Evolutionary conservation across 2,888 invertebrate genomes (phyloP).

Genomic region (Conops quadrifasciatus): DNA sequence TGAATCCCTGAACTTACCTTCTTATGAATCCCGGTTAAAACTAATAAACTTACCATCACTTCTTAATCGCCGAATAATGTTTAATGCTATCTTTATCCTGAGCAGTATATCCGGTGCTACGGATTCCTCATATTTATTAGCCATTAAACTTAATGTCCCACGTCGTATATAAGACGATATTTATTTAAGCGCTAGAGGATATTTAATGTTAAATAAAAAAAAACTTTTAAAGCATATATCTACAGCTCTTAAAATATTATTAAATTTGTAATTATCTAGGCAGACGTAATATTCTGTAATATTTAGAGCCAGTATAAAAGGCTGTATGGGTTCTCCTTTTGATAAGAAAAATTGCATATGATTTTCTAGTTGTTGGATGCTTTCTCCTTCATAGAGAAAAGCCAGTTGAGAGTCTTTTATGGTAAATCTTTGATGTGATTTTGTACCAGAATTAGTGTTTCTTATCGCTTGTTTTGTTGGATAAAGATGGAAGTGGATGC

Average conservation of each 20-base stretch:
- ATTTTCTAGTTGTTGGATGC: constrained; percentile 3
- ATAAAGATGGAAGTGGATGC: constrained; percentile 8
- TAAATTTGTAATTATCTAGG: constrained; percentile 5
- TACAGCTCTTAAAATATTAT: constrained; percentile 9
- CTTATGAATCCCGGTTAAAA: no score
- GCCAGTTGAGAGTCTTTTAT: constrained; percentile 8
- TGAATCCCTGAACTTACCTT: no score
- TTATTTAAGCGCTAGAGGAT: constrained; percentile 24
- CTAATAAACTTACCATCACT: no score
- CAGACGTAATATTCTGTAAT: constrained; percentile 1
- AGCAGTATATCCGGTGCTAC: no score
- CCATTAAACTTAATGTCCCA: no score
- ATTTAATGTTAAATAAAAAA: constrained; percentile 28
- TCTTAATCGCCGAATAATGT: no score
- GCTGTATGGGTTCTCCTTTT: constrained; percentile 10
- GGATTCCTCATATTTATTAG: no score
- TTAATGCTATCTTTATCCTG: no score
- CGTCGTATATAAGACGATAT: no score
- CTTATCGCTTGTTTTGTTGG: constrained; percentile 3
- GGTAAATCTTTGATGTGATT: constrained; percentile 5
- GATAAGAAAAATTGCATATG: constrained; percentile 7
- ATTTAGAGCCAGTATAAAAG: constrained; percentile 5
- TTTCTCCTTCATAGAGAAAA: constrained; percentile 7
- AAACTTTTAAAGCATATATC: constrained; percentile 14
- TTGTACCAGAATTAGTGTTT: constrained; percentile 1